These are phyloP conservation scores for Digitonthophagus gazella DNA, from an alignment of 2,888 invertebrate species.

Conservation along the genomic window DNA sequence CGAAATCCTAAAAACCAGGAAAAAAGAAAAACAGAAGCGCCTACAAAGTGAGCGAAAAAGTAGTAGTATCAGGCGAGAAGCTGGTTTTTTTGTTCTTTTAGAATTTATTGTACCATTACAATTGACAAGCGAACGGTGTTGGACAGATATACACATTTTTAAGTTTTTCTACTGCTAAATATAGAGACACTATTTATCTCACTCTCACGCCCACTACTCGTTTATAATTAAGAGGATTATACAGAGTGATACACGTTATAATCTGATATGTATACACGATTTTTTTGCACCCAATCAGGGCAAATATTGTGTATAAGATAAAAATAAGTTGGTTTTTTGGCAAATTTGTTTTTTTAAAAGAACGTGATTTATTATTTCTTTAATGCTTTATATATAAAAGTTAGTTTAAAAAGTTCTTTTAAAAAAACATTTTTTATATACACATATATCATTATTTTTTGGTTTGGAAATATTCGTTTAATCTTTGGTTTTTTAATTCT, in stretches of 20 bases:
- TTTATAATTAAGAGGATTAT: not conserved
- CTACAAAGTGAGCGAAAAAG: conserved; percentile 33
- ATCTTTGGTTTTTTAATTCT: not conserved
- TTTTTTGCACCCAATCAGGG: not conserved
- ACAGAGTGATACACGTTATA: not conserved
- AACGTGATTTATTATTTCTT: not conserved
- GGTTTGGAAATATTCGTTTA: not conserved
- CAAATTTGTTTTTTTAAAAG: not conserved
- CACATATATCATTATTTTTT: not conserved
- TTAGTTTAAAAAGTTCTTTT: not conserved
- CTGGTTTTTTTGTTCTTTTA: conserved; percentile 33
- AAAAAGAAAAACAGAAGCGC: conserved; percentile 31
- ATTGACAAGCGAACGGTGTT: conserved; percentile 50
- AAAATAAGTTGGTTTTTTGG: not conserved
- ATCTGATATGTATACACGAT: not conserved
- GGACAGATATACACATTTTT: conserved; percentile 41
- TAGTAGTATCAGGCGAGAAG: conserved; percentile 24
- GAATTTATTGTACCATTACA: conserved; percentile 48
- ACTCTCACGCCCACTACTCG: not conserved
- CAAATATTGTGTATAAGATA: too few species aligned
- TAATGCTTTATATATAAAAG: too few species aligned
- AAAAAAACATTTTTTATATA: not conserved
- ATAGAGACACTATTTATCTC: not conserved
- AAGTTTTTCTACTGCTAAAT: not conserved
- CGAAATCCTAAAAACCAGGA: too few species aligned